Conservation (phyloP, 2,113 vertebrate species). For the Paracanthobrama guichenoti region DNA sequence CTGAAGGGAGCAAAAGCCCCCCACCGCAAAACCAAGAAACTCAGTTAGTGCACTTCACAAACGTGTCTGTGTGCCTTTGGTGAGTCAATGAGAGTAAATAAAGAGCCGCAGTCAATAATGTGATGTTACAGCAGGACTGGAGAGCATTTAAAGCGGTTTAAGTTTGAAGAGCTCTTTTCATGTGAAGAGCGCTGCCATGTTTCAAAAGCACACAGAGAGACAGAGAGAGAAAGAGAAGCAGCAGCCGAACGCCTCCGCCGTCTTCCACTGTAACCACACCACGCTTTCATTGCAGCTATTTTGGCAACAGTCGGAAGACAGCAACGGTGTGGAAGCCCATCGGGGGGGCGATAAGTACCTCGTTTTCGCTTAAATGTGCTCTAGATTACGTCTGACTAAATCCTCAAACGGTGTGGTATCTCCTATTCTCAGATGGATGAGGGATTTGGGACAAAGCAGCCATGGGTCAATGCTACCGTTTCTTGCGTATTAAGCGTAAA, state of each 20-base stretch:
- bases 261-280: slow-evolving; percentile 7
- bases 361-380: slow-evolving; percentile 42
- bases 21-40: slow-evolving; percentile 28
- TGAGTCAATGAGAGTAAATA: slow-evolving; percentile 26
- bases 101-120: slow-evolving; percentile 19
- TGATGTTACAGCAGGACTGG: slow-evolving; percentile 11
- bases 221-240: slow-evolving; percentile 7
- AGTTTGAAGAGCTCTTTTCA: slow-evolving; percentile 41
- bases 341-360: slow-evolving; percentile 43
- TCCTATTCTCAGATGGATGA: slow-evolving; percentile 50
- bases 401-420: slow-evolving; percentile 46
- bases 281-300: slow-evolving; percentile 19
- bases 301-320: background rate
- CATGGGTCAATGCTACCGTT: background rate
- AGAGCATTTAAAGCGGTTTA: slow-evolving; percentile 26
- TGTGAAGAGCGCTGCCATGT: slow-evolving; percentile 19
- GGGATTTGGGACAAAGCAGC: slow-evolving; percentile 37
- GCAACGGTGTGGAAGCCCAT: background rate
- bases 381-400: slow-evolving; percentile 56
- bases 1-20: slow-evolving; percentile 13
- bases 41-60: slow-evolving; percentile 40
- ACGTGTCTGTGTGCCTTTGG: background rate
- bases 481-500: background rate
- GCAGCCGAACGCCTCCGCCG: slow-evolving; percentile 2
- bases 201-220: slow-evolving; percentile 24